Evolutionary conservation across 2,888 invertebrate species (phyloP).

Genomic region (Scelioninae gen. 1): DNA sequence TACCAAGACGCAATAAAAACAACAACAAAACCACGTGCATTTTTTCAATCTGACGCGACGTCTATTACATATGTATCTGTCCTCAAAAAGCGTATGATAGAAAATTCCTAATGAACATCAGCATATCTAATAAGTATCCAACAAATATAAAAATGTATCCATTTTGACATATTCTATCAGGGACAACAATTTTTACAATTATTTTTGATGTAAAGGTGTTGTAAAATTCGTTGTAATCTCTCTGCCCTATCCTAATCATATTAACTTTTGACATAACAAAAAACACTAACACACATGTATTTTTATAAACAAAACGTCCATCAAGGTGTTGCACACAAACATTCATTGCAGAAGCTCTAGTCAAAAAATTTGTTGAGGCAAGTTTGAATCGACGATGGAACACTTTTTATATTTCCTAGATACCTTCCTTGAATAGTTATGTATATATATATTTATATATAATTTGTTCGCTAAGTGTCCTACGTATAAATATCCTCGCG

Average conservation of each 20-base stretch:
- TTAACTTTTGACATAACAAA: background rate
- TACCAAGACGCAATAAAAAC: background rate
- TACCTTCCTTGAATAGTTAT: conserved; percentile 1
- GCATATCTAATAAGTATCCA: conserved; percentile 29
- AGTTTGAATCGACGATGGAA: conserved; percentile 13
- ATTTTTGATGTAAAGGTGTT: conserved; percentile 22
- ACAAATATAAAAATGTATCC: conserved; percentile 54
- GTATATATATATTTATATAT: background rate
- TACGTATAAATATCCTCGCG: conserved; percentile 58
- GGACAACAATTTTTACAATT: conserved; percentile 14
- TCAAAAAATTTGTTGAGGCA: background rate
- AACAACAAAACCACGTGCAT: too few relatives aligned
- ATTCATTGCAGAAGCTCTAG: background rate
- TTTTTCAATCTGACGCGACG: conserved; percentile 16
- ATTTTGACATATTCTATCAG: conserved; percentile 16
- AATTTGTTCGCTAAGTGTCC: conserved; percentile 11
- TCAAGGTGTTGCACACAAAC: background rate
- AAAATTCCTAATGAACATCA: conserved; percentile 22
- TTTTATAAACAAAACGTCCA: background rate
- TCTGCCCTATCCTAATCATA: conserved; percentile 6
- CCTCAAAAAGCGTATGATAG: conserved; percentile 38
- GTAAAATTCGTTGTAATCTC: conserved; percentile 46
- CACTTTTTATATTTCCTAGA: conserved; percentile 44
- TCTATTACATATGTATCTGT: conserved; percentile 55
- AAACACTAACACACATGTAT: background rate